Percentiles rank a stretch among this genome's conserved stretches.
phyloP scores from a whole-genome alignment of 2,113 vertebrate species.

The Microtus oregoni region DNA sequence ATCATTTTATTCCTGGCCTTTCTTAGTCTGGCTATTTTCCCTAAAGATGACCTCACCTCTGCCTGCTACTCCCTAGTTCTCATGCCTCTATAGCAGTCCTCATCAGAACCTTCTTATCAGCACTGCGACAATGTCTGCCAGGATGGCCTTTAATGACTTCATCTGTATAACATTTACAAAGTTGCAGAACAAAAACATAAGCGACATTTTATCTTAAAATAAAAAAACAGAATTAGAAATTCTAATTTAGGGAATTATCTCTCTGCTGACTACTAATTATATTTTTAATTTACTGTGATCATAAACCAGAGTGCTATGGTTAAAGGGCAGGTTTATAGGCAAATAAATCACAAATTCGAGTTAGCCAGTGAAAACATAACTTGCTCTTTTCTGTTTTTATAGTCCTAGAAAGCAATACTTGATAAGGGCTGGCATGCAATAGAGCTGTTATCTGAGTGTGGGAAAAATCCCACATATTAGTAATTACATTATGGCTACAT shows the following conservation, averaged over 20 bases:
- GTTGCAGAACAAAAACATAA: constrained; percentile 8
- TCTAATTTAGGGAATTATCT: constrained; percentile 46
- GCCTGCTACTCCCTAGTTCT: not conserved
- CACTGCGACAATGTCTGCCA: not conserved
- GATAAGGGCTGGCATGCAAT: constrained; percentile 13
- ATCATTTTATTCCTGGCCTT: not conserved
- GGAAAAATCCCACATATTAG: constrained; percentile 42
- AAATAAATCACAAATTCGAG: constrained; percentile 61
- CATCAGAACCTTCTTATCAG: not conserved
- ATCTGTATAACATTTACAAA: not conserved
- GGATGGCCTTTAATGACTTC: not conserved
- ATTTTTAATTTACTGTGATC: constrained; percentile 23
- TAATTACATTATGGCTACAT: not conserved
- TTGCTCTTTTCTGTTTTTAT: constrained; percentile 53
- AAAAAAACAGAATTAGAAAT: constrained; percentile 23
- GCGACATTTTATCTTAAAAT: constrained; percentile 17
- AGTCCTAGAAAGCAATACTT: constrained; percentile 48
- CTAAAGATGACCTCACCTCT: not conserved
- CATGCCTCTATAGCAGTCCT: not conserved
- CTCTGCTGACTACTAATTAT: not conserved
- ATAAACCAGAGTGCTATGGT: constrained; percentile 21
- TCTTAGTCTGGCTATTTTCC: not conserved
- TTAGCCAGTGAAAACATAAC: constrained; percentile 15
- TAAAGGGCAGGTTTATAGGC: constrained; percentile 52
- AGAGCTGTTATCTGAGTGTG: constrained; percentile 66